Conservation (phyloP, 2,888 invertebrate species). For the Meiosimyza decipiens region DNA sequence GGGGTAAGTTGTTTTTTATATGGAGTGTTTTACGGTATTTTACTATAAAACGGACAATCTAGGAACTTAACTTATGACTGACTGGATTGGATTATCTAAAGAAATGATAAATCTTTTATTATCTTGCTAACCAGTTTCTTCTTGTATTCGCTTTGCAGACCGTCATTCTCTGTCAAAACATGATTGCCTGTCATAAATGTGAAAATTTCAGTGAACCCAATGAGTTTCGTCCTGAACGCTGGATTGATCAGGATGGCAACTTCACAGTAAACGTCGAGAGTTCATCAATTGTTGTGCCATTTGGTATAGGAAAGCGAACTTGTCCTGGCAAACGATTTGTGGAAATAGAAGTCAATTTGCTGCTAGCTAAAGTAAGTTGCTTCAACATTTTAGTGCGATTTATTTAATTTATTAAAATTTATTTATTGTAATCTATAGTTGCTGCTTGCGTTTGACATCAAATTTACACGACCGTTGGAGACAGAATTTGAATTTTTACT, state of each 20-base stretch:
- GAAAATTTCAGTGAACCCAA: constrained; percentile 79
- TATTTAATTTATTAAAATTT: too few species aligned
- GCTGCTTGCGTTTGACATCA: constrained; percentile 77
- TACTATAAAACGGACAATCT: background rate
- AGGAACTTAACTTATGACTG: background rate
- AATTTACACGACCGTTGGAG: constrained; percentile 75
- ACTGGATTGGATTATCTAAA: background rate
- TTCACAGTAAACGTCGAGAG: constrained; percentile 63
- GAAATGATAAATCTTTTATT: background rate
- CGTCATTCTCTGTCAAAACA: constrained; percentile 83
- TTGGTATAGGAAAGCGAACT: constrained; percentile 82
- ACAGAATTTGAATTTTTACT: constrained; percentile 85
- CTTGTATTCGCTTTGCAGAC: constrained; percentile 68
- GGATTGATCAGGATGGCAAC: constrained; percentile 70
- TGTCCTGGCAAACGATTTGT: constrained; percentile 89
- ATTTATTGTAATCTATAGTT: constrained; percentile 68
- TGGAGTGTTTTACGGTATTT: too few species aligned
- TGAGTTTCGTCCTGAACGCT: constrained; percentile 81
- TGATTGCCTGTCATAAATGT: constrained; percentile 82
- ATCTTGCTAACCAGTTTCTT: background rate
- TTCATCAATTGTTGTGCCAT: constrained; percentile 79
- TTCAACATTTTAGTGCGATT: background rate
- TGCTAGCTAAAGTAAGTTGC: constrained; percentile 76
- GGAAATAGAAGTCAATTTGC: constrained; percentile 79
- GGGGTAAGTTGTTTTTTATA: constrained; percentile 73